Base-by-base conservation (phyloP, 2,113 vertebrate species). In the Bubo scandiacus region DNA sequence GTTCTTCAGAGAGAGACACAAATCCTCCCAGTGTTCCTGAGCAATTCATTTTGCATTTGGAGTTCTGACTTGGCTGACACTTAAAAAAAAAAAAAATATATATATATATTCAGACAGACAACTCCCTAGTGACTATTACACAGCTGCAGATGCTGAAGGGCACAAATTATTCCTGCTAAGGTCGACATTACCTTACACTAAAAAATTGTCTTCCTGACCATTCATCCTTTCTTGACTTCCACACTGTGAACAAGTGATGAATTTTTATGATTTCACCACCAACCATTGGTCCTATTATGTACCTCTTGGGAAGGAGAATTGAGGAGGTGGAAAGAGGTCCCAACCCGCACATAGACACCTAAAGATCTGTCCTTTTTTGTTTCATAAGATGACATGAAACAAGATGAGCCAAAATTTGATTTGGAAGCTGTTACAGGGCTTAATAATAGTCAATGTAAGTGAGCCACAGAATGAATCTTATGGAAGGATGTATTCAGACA, bases 81-180 rank as follows among this genome's bases (percentile, higher is more conserved):
- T 85, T 95, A 59, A 58, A 45, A 45, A 25, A 19, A 29, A 29
- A 85, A 73, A 94, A n/a, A n/a, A n/a, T 57, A 80, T 32, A 72
- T n/a, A 89, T 84, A 77, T 88, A 81, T 89, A 63, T 95, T 90
- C 85, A 81, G 75, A 96, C 84, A 91, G 86, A 94, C 84, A 95
- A 47, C 71, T 94, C 97, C 94, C 96, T 29, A 30, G 94, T 95
- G 97, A 81, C 81, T 95, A 93, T 93, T 97, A 94, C 91, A 94
- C 95, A 97, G 96, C 96, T 97, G 97, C 97, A 96, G 95, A 97
- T 96, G 95, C 94, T 97, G 96, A 97, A 95, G 95, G 96, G 94
- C 96, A 96, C 89, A 96, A 91, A 97, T 97, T 97, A 97, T 94
- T 97, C 84, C 89, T 92, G 84, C 91, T 88, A 80, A 85, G 97